Percentiles rank a stretch among this genome's conserved stretches.
phyloP scores from a whole-genome alignment of 2,888 invertebrate genomes.

The Dascillus cervinus region DNA sequence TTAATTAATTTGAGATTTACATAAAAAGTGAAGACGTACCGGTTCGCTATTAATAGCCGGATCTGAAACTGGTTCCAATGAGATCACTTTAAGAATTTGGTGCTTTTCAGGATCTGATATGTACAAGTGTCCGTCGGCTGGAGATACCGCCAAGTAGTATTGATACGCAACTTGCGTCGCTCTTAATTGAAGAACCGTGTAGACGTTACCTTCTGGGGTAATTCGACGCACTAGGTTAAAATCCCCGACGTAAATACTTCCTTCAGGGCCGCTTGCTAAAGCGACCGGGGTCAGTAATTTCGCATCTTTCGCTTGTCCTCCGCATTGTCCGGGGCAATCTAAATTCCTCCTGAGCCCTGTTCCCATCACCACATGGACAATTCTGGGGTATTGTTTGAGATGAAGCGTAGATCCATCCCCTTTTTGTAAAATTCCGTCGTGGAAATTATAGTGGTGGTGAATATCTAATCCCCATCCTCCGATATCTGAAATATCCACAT shows the following conservation, averaged over 20 bases:
- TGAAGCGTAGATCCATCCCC: conserved; percentile 92
- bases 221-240: conserved; percentile 90
- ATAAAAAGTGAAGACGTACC: conserved; percentile 31
- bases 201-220: conserved; percentile 82
- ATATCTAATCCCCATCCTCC: conserved; percentile 98
- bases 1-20: neutral
- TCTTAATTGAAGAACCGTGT: conserved; percentile 82
- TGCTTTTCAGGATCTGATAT: conserved; percentile 93
- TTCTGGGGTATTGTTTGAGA: conserved; percentile 85
- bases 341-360: conserved; percentile 81
- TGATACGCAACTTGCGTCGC: conserved; percentile 94
- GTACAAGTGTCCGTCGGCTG: conserved; percentile 91
- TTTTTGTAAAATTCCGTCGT: conserved; percentile 95
- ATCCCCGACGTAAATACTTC: conserved; percentile 94
- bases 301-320: conserved; percentile 78
- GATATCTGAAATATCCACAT: conserved; percentile 93
- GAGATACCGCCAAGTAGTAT: conserved; percentile 93
- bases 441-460: conserved; percentile 97
- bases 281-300: conserved; percentile 88
- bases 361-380: conserved; percentile 87
- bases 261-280: conserved; percentile 90
- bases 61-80: conserved; percentile 72
- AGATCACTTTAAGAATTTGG: conserved; percentile 73
- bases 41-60: conserved; percentile 78
- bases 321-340: conserved; percentile 80